These are phyloP conservation scores for Podarcis muralis DNA, from an alignment of 2,113 vertebrate genomes.

Conservation along the genomic window DNA sequence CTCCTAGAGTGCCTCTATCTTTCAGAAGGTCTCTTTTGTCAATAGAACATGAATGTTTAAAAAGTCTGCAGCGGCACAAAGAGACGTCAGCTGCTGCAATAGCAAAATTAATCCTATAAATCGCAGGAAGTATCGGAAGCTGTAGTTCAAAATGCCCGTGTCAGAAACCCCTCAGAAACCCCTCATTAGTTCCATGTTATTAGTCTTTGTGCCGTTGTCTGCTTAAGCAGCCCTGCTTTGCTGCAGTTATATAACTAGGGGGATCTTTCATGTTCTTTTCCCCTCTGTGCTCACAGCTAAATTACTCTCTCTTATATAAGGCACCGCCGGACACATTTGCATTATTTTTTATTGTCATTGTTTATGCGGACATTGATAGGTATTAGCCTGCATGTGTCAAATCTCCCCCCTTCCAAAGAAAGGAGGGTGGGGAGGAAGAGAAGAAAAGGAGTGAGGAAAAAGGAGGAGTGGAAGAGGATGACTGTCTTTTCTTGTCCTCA, in stretches of 20 bases:
- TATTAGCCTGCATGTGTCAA: slow-evolving; percentile 1
- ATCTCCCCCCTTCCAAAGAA: neutral
- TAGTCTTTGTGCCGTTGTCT: slow-evolving; percentile 22
- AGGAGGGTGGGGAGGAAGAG: neutral
- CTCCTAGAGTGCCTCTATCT: neutral
- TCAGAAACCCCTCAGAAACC: slow-evolving; percentile 17
- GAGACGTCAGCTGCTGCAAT: slow-evolving; percentile 9
- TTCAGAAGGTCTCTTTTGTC: slow-evolving; percentile 3
- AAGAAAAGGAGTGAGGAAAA: neutral
- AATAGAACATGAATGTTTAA: slow-evolving; percentile 17
- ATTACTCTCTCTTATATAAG: slow-evolving; percentile 33
- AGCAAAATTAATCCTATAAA: slow-evolving; percentile 32
- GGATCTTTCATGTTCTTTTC: slow-evolving; percentile 1
- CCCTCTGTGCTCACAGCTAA: slow-evolving; percentile 17
- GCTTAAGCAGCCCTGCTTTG: slow-evolving; percentile 20
- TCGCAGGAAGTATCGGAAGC: slow-evolving; percentile 24
- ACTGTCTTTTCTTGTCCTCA: neutral
- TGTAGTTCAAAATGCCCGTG: slow-evolving; percentile 10
- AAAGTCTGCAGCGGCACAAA: slow-evolving; percentile 12
- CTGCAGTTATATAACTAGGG: slow-evolving; percentile 25
- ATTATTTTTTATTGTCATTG: slow-evolving; percentile 8
- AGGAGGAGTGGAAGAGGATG: neutral
- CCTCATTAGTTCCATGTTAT: slow-evolving; percentile 32
- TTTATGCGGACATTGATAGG: slow-evolving; percentile 18
- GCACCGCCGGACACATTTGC: slow-evolving; percentile 13